Base-by-base conservation (phyloP, 2,888 invertebrate genomes). In the Ctena decussata region DNA sequence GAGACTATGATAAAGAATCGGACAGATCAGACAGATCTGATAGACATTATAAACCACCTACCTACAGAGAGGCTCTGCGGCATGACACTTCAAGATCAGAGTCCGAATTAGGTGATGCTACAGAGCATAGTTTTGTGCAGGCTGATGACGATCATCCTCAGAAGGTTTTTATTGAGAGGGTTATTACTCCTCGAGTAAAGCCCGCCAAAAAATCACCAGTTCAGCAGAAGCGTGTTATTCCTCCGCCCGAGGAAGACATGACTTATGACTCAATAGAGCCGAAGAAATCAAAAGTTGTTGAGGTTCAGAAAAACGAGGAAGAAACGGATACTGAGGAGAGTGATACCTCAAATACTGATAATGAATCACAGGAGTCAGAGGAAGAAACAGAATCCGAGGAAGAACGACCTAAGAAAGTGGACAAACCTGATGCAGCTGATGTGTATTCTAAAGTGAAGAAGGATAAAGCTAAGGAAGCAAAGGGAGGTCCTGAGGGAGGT, bases 121-220 rank as follows among this genome's bases (percentile, higher is more conserved):
- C 86, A 69, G 85, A 85, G 57, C 74, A 81, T 30, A 88, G 87
- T 32, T 92, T 89, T 84, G 91, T 91, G 6, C 91, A 90, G 77
- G 90, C 91, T 18, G 90, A 92, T 72, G 93, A 93, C 79, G 89
- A 91, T 71, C 91, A 92, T 72, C 91, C 92, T 12, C 93, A 93
- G 78, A 85, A 91, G 73, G 87, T 80, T 18, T 90, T 91, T 79
- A 85, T 92, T 21, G 93, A 94, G 82, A 87, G 92, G 41, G 89
- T 90, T 12, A 92, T 92, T 15, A 81, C 78, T 27, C 90, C 92
- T n/a, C 82, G 91, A 0, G 89, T 87, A 2, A 90, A 88, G 21
- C 70, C 75, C 0, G 80, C 75, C 39, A 73, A 82, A 11, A 53
- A 65, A 12, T 32, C 32, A 11, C 69, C 57, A 11, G 57, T 65